Evolutionary conservation across 2,888 invertebrate genomes (phyloP).

Genomic region (Spodoptera littoralis): DNA sequence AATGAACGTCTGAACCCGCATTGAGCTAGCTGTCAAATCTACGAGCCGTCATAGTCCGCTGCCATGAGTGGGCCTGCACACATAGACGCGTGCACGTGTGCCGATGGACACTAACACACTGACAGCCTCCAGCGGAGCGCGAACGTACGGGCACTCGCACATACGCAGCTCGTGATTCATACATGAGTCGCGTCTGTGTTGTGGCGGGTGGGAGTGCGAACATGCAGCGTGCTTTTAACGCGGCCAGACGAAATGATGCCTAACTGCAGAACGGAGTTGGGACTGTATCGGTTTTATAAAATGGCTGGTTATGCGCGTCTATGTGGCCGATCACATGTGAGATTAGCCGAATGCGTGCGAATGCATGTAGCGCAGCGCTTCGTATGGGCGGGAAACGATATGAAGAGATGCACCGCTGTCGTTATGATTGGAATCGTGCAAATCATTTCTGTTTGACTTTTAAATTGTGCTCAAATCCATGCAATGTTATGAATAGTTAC

Average conservation of each 20-base stretch:
- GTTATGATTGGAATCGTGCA: conserved; percentile 68
- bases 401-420: conserved; percentile 71
- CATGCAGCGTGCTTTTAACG: conserved; percentile 87
- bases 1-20: conserved; percentile 89
- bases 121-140: conserved; percentile 84
- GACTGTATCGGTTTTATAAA: conserved; percentile 83
- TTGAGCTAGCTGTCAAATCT: conserved; percentile 90
- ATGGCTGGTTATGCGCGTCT: conserved; percentile 83
- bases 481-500: conserved; percentile 5
- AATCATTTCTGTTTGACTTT: conserved; percentile 65
- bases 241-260: conserved; percentile 87
- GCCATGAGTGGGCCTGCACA: conserved; percentile 87
- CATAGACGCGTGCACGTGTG: conserved; percentile 79
- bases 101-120: conserved; percentile 85
- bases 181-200: conserved; percentile 81
- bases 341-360: conserved; percentile 87
- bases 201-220: conserved; percentile 88
- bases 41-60: conserved; percentile 89
- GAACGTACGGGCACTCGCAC: conserved; percentile 81
- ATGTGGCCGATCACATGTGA: conserved; percentile 85
- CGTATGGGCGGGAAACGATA: conserved; percentile 83
- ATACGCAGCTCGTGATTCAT: conserved; percentile 79
- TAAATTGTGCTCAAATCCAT: conserved; percentile 8
- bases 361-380: conserved; percentile 81
- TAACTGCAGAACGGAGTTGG: conserved; percentile 81